Conservation (phyloP, 2,888 invertebrate species). For the Mimachlamys varia region DNA sequence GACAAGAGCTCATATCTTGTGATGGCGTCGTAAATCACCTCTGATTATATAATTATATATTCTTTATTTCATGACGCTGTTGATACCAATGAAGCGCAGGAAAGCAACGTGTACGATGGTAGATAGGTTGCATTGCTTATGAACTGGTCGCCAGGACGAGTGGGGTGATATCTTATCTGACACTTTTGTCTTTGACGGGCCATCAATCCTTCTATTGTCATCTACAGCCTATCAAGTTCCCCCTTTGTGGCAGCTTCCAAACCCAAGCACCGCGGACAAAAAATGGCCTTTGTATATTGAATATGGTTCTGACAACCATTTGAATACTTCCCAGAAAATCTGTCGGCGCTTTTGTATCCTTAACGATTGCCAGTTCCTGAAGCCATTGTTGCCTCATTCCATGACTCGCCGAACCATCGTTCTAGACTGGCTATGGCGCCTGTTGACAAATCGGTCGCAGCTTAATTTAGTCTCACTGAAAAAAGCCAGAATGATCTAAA, state of each 20-base stretch:
- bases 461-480: neutral
- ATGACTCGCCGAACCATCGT: neutral
- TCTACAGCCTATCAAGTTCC: neutral
- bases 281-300: neutral
- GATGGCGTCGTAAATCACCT: neutral
- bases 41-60: neutral
- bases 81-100: neutral
- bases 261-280: neutral
- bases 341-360: neutral
- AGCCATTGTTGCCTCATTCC: neutral
- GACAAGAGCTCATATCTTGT: neutral
- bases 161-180: neutral
- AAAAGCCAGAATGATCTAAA: neutral
- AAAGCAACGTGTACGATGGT: neutral
- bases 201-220: neutral
- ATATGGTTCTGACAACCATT: neutral
- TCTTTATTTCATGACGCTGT: neutral
- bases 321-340: neutral
- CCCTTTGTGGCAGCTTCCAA: neutral
- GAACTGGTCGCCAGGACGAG: neutral
- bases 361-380: neutral
- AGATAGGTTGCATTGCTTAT: neutral
- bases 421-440: neutral
- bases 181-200: neutral
- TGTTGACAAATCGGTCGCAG: neutral